A percentile compares a stretch with the other conserved stretches of the same genome.
Conservation (phyloP, 2,797 vertebrate genomes). For the Bradypus variegatus region DNA sequence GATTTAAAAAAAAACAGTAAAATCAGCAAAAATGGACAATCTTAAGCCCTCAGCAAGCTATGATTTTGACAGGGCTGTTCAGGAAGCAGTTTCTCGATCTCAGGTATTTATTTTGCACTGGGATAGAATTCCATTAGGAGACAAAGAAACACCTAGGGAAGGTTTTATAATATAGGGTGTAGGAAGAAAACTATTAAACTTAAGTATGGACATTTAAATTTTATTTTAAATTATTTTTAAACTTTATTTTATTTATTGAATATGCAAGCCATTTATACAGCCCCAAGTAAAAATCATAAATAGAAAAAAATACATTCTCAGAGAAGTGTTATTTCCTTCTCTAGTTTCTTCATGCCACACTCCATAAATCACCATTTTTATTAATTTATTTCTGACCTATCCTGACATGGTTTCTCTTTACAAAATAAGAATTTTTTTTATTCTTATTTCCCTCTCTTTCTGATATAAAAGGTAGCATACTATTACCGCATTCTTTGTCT, state of each 20-base stretch:
- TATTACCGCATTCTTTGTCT: neutral
- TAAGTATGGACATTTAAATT: neutral
- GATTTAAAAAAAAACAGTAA: conserved; percentile 21
- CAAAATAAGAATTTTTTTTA: neutral
- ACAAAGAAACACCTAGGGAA: neutral
- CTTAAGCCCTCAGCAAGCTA: conserved; percentile 1
- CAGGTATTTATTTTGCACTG: neutral
- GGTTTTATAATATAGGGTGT: neutral
- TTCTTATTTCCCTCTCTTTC: neutral
- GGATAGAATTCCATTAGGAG: conserved; percentile 10
- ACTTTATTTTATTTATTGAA: conserved; percentile 15
- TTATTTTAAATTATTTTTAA: conserved; percentile 1
- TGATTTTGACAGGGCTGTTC: conserved; percentile 22
- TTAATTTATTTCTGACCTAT: neutral
- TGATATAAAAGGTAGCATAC: neutral
- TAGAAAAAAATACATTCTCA: neutral
- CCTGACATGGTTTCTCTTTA: neutral
- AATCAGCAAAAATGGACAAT: conserved; percentile 47
- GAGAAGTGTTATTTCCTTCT: neutral
- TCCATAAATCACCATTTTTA: neutral
- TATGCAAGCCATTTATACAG: neutral
- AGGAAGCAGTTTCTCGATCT: conserved; percentile 22
- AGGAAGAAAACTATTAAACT: neutral
- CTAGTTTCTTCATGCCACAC: neutral
- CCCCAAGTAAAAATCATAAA: neutral